A percentile compares a stretch with the other conserved stretches of the same genome.
phyloP scores from a whole-genome alignment of 2,888 invertebrate species.

The Brachyptera risi region DNA sequence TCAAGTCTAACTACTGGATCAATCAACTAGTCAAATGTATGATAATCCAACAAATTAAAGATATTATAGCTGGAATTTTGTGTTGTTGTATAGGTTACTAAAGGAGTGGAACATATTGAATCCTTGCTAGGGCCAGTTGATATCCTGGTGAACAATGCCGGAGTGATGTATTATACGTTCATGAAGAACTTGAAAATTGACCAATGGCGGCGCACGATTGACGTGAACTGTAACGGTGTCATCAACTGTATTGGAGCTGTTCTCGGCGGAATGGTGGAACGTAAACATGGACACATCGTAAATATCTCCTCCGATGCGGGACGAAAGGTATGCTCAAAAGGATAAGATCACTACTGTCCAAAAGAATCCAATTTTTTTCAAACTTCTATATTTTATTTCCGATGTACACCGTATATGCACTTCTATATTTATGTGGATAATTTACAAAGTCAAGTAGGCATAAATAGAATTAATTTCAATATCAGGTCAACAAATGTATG shows the following conservation, averaged over 20 bases:
- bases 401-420: no score
- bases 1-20: background rate
- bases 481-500: no score
- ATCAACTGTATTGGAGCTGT: conserved; percentile 41
- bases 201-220: conserved; percentile 50
- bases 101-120: conserved; percentile 31
- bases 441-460: no score
- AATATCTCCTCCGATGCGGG: conserved; percentile 42
- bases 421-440: no score
- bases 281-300: conserved; percentile 47
- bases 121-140: conserved; percentile 42
- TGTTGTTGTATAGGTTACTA: conserved; percentile 32
- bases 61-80: no score
- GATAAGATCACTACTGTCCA: no score
- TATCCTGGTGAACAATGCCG: conserved; percentile 51
- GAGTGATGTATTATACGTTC: conserved; percentile 46
- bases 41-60: no score
- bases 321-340: conserved; percentile 35
- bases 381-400: no score
- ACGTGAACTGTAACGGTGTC: conserved; percentile 36
- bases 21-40: background rate
- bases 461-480: no score
- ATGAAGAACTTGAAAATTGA: conserved; percentile 45
- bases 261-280: conserved; percentile 44
- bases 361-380: no score